These are phyloP conservation scores for Bradynema listronoti DNA, from an alignment of 1,140 invertebrate species.

Conservation along the genomic window DNA sequence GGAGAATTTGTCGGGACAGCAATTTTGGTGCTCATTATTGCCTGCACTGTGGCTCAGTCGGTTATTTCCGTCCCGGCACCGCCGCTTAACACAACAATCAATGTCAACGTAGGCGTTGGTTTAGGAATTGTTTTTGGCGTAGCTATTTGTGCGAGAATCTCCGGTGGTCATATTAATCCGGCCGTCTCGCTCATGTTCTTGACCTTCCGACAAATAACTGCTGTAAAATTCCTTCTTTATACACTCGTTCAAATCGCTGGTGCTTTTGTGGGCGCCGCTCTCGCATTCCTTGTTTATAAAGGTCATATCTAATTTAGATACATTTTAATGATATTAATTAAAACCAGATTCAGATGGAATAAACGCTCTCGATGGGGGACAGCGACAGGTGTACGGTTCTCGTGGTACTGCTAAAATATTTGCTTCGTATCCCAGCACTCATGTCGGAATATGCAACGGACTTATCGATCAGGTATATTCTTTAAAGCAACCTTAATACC, in stretches of 20 bases:
- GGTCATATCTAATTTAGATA: conserved; percentile 54
- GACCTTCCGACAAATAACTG: conserved; percentile 59
- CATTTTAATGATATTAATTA: conserved; percentile 1
- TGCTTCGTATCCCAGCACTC: conserved; percentile 62
- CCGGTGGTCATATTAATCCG: conserved; percentile 64
- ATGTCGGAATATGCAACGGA: conserved; percentile 59
- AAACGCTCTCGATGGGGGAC: conserved; percentile 60
- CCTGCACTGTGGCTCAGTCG: conserved; percentile 28
- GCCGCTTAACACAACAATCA: conserved; percentile 29
- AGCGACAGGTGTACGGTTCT: conserved; percentile 47
- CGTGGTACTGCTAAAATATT: conserved; percentile 63
- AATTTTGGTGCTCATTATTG: conserved; percentile 35
- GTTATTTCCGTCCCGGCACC: conserved; percentile 24
- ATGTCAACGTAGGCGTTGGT: conserved; percentile 40
- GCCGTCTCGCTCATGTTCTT: conserved; percentile 62
- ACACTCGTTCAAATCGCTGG: conserved; percentile 63
- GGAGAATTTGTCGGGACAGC: conserved; percentile 42
- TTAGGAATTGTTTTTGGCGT: conserved; percentile 44
- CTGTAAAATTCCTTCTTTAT: conserved; percentile 61
- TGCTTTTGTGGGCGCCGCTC: conserved; percentile 61
- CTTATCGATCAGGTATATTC: conserved; percentile 61
- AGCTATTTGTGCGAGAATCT: conserved; percentile 41
- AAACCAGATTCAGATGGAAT: conserved; percentile 58
- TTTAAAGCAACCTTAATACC: conserved; percentile 62
- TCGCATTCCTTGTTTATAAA: conserved; percentile 56